A percentile compares a stretch with the other conserved stretches of the same genome.
These are phyloP conservation scores for Wiebesia pumilae DNA, from an alignment of 1,140 invertebrate species.

Conservation along the genomic window DNA sequence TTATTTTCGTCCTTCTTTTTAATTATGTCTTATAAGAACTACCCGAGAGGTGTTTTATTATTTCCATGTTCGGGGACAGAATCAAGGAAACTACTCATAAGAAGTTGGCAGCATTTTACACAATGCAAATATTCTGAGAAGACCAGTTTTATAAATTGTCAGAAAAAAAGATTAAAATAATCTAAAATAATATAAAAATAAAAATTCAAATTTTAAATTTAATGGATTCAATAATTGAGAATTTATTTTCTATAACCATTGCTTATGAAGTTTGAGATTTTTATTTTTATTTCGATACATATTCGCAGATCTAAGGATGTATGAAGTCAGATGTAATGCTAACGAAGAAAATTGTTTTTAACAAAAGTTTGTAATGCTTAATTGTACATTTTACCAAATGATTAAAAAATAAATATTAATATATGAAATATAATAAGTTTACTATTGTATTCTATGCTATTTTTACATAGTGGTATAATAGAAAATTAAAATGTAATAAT, in stretches of 20 bases:
- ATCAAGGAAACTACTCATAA: neutral
- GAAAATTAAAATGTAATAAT: too few species aligned
- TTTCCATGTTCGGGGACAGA: neutral
- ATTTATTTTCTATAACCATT: neutral
- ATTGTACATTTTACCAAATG: too few species aligned
- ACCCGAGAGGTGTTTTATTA: neutral
- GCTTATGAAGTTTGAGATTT: neutral
- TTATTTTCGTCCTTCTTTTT: neutral
- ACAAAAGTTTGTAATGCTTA: too few species aligned
- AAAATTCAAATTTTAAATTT: neutral
- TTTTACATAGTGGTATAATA: too few species aligned
- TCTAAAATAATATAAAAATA: neutral
- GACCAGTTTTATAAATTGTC: neutral
- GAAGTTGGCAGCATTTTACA: neutral
- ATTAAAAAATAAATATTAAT: too few species aligned
- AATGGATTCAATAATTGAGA: neutral
- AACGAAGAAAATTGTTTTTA: neutral
- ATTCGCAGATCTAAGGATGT: too few species aligned
- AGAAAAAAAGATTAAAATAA: neutral
- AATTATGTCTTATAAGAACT: neutral
- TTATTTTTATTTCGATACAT: neutral
- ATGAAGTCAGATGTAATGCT: too few species aligned
- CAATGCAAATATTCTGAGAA: neutral
- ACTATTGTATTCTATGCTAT: too few species aligned
- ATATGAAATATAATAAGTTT: too few species aligned